Base-by-base conservation (phyloP, 2,797 vertebrate species). In the Onychomys torridus region DNA sequence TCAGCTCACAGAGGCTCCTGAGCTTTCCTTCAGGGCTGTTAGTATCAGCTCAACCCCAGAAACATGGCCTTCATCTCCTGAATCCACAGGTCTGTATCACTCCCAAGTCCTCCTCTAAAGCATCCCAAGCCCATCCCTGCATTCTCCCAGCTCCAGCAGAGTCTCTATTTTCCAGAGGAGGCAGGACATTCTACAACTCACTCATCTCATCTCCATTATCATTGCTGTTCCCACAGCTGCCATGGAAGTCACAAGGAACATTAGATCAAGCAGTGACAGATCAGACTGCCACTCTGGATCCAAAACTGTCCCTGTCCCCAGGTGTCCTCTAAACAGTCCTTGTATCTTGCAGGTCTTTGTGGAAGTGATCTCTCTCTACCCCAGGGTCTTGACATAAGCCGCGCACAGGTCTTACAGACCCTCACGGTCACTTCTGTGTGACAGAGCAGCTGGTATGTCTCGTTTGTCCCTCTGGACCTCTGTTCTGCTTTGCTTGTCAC, bases 111-210 rank as follows among this genome's bases (percentile, higher is more conserved):
- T 16, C 34, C 63, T n/a, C 49, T n/a, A 11, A 5, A 4, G 0
- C n/a, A 4, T 4, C 13, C 5, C 32, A 43, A 73, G 1, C 23
- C 46, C 0, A 6, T 5, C 27, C 37, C 9, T 21, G 1, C 29
- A 5, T 73, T 2, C 34, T 57, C 37, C 63, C 29, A 1, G 17
- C n/a, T 76, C 11, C 1, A 10, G 13, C 37, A 9, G 1, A 6
- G 25, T 1, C 25, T 29, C 17, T 6, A 0, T 13, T 73, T 32
- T 49, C 23, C 37, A 27, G 40, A 9, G 52, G 21, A 10, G 29
- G 49, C 17, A 46, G 34, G 3, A 46, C 0, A 12, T 8, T 25
- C 52, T 8, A 2, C 32, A 10, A 46, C 19, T 77, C 55, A 10
- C 52, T 5, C 29, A 21, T 16, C 40, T 52, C 1, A 5, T 55